Base-by-base conservation (phyloP, 2,797 vertebrate genomes). In the Gobio occitaniae region DNA sequence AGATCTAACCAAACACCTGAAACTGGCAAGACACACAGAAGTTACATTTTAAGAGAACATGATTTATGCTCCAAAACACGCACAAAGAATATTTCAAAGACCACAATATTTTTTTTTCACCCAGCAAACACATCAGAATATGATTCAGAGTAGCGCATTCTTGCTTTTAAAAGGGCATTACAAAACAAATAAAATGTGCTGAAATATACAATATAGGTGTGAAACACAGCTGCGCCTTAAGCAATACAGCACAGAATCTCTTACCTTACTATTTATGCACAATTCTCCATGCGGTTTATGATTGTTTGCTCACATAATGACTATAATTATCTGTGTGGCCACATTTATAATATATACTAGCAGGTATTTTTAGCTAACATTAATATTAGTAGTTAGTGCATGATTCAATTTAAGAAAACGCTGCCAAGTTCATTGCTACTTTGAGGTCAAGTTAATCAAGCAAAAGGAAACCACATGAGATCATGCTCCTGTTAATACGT, bases 21-120 rank as follows among this genome's bases (percentile, higher is more conserved):
- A 66, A 84, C 25, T 7, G 5, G 19, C 25, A 54, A 54, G 52
- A 84, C 25, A 65, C 54, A 82, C 17, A 25, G 21, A 61, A 52
- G 59, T 29, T 2, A 48, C 25, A 32, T 80, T 79, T 59, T 78
- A 16, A 66, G 29, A 71, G 32, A 15, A 50, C 12, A 38, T 21
- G 36, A 66, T 65, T 78, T 36, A 29, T 3, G 44, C 68, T 36
- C 71, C 84, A 85, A 87, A 36, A 90, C 83, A 84, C 75, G 81
- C 56, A 83, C 52, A 70, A 59, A 68, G 25, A 16, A 61, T 86
- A 82, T 48, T 15, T 81, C 48, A 61, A 80, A 80, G 25, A 66
- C 19, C 38, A 19, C 61, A 41, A 32, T 32, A 38, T 78, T 32
- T 70, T 38, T 79, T 83, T 52, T 32, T 48, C 41, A 77, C 48